Base-by-base conservation (phyloP, 2,797 vertebrate genomes). In the Trachops cirrhosus region DNA sequence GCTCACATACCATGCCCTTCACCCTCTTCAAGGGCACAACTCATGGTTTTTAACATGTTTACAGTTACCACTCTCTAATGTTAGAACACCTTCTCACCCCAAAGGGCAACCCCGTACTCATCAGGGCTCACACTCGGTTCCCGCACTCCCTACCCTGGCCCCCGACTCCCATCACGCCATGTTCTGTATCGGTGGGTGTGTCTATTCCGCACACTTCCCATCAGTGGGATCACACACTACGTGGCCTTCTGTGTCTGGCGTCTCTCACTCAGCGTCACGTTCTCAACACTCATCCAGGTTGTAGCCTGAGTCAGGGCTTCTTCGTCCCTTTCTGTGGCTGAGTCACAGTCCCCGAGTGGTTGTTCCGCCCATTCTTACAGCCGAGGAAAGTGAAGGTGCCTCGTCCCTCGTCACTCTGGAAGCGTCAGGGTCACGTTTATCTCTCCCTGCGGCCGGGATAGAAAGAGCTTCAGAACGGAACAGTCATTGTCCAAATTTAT, bases 301-400 rank as follows among this genome's bases (percentile, higher is more conserved):
- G 19, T 3, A 32, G 37, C n/a, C 3, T 0, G 10, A 3, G 7
- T 9, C 26, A 11, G 41, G 21, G 50, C 6, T 12, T 32, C 52
- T 15, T 39, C 52, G 41, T 7, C 52, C 39, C 34, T 54, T 50
- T 70, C 70, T 15, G 37, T 5, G 9, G 64, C 75, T 5, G 57
- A 70, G 21, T 9, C 2, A 24, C 34, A 19, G 22, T 46, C 64
- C 10, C 19, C 8, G 4, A 1, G 3, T 4, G 64, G 75, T 29
- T 22, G 9, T 54, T 18, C 48, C 2, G 6, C n/a, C 54, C 29
- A 0, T 41, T 44, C 48, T 37, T 26, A 70, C 3, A 84, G 74
- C 24, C 1, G 3, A 86, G 79, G 94, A 73, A 41, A 54, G 67
- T 5, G 21, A 48, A 39, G 57, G 59, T 5, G 26, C 41, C 84